phyloP scores from a whole-genome alignment of 2,113 vertebrate species.

The Sialia sialis region DNA sequence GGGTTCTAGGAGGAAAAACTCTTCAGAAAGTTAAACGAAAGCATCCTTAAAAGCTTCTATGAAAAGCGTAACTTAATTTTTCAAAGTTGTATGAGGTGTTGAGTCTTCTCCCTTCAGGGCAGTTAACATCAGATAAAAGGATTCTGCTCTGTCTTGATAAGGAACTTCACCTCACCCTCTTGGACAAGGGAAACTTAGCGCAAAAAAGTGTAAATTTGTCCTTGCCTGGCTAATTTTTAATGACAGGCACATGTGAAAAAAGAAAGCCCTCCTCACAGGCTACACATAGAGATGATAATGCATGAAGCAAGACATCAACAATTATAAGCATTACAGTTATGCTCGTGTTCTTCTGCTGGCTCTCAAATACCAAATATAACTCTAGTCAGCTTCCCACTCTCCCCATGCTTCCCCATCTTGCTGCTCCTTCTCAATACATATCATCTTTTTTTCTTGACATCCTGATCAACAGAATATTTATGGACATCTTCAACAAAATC shows the following conservation, averaged over 20 bases:
- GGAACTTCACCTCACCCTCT: neutral
- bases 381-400: neutral
- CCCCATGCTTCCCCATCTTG: neutral
- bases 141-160: neutral
- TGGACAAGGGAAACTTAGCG: neutral
- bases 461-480: neutral
- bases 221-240: neutral
- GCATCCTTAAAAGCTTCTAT: neutral
- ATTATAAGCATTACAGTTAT: fast-evolving
- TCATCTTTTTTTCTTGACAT: neutral
- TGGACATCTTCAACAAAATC: neutral
- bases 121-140: neutral
- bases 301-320: neutral
- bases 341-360: neutral
- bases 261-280: neutral
- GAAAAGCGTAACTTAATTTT: neutral
- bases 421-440: neutral
- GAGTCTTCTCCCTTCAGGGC: neutral
- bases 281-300: neutral
- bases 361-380: neutral
- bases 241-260: neutral
- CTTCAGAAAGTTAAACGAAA: neutral
- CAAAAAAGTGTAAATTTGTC: neutral
- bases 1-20: neutral
- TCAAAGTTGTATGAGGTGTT: neutral